Base-by-base conservation (phyloP, 1,140 invertebrate species). In the Eueides isabella region DNA sequence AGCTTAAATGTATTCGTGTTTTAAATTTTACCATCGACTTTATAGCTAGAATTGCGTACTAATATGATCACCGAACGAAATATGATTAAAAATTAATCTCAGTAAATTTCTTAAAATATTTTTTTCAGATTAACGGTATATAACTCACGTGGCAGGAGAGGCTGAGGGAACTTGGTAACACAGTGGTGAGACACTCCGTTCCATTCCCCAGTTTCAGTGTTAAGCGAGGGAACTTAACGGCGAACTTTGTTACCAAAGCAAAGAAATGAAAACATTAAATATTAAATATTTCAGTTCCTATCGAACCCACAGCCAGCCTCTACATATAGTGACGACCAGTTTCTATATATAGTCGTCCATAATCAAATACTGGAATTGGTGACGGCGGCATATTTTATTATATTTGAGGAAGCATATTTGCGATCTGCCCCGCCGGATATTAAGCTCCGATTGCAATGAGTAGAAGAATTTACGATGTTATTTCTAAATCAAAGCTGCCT, bases 351-450 rank as follows among this genome's bases (percentile, higher is more conserved):
- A 63, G 0, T 31, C 28, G 30, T 30, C 41, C 19, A 30, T 67
- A 78, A 72, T 72, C 76, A 75, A 72, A 71, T 66, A 63, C 29
- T 16, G 44, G 65, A 75, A 71, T 61, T 28, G 48, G 44, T 66
- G 44, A 71, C 65, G 65, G 67, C 26, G 73, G 67, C 74, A 76
- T 77, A 79, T 80, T 86, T 84, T 83, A 86, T 86, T 86, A 86
- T 84, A 86, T 86, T 86, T 86, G 84, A 78, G 70, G 74, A 86
- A 75, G 67, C 75, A 77, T 86, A 86, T 86, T 84, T 86, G 82
- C 81, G 71, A 77, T 74, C 77, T 77, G 73, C 70, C 77, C 80
- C 71, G 75, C 78, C 79, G 82, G 81, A 86, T 81, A 86, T 86
- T 84, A 81, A 81, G 66, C 74, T 71, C 71, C 77, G 75, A 76